A percentile compares a stretch with the other conserved stretches of the same genome.
Evolutionary conservation across 2,888 invertebrate genomes (phyloP).

Genomic region (Gnatocerus cornutus): DNA sequence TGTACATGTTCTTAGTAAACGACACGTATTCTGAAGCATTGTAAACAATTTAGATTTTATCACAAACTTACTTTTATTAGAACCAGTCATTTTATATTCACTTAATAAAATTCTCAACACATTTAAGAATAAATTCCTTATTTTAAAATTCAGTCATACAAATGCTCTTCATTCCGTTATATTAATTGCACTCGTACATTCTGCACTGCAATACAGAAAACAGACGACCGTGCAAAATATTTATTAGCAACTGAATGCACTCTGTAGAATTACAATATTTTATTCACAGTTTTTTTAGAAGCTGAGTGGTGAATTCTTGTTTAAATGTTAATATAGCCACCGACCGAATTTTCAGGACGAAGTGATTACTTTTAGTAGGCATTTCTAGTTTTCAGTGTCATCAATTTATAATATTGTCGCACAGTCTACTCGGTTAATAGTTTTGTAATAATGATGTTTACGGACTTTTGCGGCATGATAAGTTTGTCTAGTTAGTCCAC

Average conservation of each 20-base stretch:
- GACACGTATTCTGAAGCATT: no score
- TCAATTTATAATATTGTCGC: no score
- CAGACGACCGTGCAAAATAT: background rate
- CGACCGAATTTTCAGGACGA: constrained; percentile 13
- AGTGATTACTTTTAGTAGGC: constrained; percentile 13
- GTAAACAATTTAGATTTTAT: background rate
- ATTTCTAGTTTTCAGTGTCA: no score
- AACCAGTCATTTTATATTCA: no score
- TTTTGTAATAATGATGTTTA: no score
- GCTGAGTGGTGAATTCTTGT: constrained; percentile 10
- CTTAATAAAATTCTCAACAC: no score
- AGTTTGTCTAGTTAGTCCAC: background rate
- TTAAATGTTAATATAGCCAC: constrained; percentile 27
- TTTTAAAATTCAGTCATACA: background rate
- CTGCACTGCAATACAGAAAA: background rate
- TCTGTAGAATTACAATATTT: constrained; percentile 20
- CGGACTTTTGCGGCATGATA: background rate
- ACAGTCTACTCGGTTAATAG: no score
- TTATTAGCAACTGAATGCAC: constrained; percentile 9
- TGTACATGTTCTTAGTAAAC: background rate
- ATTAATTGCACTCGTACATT: background rate
- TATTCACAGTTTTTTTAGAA: constrained; percentile 17
- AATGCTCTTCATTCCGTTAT: background rate
- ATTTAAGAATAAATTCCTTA: no score
- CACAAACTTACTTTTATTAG: background rate